phyloP scores from a whole-genome alignment of 2,113 vertebrate species.

The Geothlypis trichas region DNA sequence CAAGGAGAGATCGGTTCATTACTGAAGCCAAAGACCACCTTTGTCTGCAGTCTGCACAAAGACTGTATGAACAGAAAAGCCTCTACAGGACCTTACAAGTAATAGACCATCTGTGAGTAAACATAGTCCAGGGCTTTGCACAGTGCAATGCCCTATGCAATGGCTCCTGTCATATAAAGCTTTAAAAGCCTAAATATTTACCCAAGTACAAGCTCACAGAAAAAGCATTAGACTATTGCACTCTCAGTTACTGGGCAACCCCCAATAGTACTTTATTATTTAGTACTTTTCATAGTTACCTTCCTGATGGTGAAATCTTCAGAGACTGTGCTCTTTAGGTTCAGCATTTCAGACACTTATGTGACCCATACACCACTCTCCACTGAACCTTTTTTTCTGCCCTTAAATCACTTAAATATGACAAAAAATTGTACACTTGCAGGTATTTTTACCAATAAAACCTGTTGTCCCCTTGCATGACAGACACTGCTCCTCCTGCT shows the following conservation, averaged over 20 bases:
- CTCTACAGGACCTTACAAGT: not conserved
- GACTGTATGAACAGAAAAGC: fast-evolving
- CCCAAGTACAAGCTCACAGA: constrained; percentile 28
- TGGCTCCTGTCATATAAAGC: constrained; percentile 6
- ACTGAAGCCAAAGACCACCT: not conserved
- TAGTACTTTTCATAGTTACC: constrained; percentile 49
- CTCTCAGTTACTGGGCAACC: constrained; percentile 49
- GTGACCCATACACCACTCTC: not conserved
- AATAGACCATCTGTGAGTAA: constrained; percentile 39
- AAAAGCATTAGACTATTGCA: constrained; percentile 16
- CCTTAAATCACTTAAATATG: not conserved
- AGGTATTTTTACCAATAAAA: not conserved
- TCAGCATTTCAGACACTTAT: not conserved
- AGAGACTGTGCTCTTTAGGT: not conserved
- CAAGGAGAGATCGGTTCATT: not conserved
- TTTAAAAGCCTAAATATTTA: constrained; percentile 69
- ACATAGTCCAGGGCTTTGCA: not conserved
- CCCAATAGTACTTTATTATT: constrained; percentile 51
- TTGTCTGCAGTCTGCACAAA: not conserved
- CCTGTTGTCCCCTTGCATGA: not conserved
- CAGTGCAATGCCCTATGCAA: not conserved
- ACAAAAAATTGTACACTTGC: not conserved
- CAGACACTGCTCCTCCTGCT: not conserved
- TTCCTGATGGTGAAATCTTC: not conserved
- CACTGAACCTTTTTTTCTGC: not conserved